phyloP scores from a whole-genome alignment of 2,797 vertebrate species.

The Acestrorhynchus altus region DNA sequence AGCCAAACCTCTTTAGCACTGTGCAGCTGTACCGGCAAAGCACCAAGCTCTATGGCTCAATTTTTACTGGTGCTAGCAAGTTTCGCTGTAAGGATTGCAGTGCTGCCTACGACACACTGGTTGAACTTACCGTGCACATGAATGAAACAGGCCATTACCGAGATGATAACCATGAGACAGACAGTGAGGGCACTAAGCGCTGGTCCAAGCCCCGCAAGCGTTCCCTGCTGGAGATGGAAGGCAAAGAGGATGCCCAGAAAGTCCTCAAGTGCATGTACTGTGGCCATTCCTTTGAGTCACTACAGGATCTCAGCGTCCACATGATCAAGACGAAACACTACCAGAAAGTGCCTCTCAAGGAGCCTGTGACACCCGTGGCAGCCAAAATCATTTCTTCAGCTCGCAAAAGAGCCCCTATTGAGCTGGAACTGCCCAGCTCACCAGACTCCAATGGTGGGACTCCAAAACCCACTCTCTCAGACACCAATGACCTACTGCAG shows the following conservation, averaged over 20 bases:
- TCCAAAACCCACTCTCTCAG: slow-evolving; percentile 76
- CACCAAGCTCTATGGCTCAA: slow-evolving; percentile 97
- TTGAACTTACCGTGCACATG: slow-evolving; percentile 98
- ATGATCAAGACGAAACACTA: slow-evolving; percentile 99
- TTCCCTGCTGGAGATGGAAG: slow-evolving; percentile 97
- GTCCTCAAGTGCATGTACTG: slow-evolving; percentile 99
- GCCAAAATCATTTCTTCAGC: slow-evolving; percentile 93
- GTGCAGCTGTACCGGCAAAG: slow-evolving; percentile 98
- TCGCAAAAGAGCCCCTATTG: slow-evolving; percentile 91
- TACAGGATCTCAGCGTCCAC: slow-evolving; percentile 98
- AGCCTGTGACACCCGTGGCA: slow-evolving; percentile 94
- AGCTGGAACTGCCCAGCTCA: slow-evolving; percentile 94
- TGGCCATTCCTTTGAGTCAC: slow-evolving; percentile 98
- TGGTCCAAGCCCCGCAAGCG: slow-evolving; percentile 99
- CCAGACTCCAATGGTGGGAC: slow-evolving; percentile 93
- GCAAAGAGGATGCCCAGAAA: slow-evolving; percentile 98
- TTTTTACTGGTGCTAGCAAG: slow-evolving; percentile 98
- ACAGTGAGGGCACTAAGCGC: slow-evolving; percentile 90
- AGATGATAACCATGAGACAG: slow-evolving; percentile 97
- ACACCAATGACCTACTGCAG: slow-evolving; percentile 86
- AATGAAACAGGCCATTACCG: slow-evolving; percentile 98
- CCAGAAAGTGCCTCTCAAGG: slow-evolving; percentile 99
- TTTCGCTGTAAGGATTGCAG: slow-evolving; percentile 99
- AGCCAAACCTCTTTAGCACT: slow-evolving; percentile 95
- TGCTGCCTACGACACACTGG: slow-evolving; percentile 95